Percentiles rank a stretch among this genome's conserved stretches.
Conservation (phyloP, 2,888 invertebrate species). For the Erebia ligea region DNA sequence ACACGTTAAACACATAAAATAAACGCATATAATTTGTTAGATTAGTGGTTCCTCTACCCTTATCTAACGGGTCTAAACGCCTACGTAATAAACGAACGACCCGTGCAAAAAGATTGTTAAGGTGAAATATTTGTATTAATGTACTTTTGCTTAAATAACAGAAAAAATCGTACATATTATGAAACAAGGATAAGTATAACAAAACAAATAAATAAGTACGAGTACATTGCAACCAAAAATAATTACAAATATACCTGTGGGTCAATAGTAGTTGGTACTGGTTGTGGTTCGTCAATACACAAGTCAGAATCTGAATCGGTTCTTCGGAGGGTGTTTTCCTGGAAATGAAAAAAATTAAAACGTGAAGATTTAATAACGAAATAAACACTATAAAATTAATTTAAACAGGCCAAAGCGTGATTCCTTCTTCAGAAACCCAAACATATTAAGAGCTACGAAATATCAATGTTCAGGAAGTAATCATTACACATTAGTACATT, state of each 20-base stretch:
- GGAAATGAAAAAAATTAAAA: constrained; percentile 15
- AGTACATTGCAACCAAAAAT: constrained; percentile 14
- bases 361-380: background rate
- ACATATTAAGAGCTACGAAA: no score
- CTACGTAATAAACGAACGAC: background rate
- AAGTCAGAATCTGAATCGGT: constrained; percentile 96
- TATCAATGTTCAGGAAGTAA: no score
- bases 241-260: constrained; percentile 66
- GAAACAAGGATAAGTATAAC: background rate
- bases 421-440: no score
- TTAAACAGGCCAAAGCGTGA: no score
- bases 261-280: constrained; percentile 71
- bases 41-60: background rate
- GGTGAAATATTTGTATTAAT: background rate
- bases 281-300: constrained; percentile 88
- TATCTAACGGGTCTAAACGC: background rate
- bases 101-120: background rate
- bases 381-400: no score
- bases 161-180: constrained; percentile 21
- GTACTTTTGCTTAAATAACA: background rate
- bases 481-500: no score
- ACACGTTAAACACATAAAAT: no score
- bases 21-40: background rate
- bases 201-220: constrained; percentile 8
- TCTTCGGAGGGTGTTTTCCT: constrained; percentile 80